Percentiles rank a stretch among this genome's conserved stretches.
These are phyloP conservation scores for Beroe forskalii DNA, from an alignment of 37 sponge, comb jelly and placozoan species.

Conservation along the genomic window DNA sequence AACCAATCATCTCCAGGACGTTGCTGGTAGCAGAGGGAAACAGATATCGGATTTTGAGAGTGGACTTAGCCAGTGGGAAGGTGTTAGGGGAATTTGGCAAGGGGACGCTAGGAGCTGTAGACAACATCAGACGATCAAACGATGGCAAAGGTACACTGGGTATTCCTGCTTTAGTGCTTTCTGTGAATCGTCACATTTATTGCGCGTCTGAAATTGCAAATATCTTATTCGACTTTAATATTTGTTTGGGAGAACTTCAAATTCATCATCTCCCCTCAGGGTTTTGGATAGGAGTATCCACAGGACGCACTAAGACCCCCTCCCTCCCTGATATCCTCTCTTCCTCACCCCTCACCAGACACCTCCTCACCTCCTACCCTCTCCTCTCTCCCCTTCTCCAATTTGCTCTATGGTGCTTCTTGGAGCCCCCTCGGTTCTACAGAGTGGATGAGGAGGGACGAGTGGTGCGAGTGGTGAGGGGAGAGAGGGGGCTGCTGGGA, in stretches of 20 bases:
- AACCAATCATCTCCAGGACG: conserved; percentile 3
- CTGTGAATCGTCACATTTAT: no score
- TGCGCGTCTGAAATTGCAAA: no score
- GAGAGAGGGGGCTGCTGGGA: neutral
- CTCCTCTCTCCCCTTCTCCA: neutral
- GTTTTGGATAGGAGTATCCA: conserved; percentile 34
- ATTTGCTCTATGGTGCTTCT: neutral
- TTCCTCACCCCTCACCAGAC: neutral
- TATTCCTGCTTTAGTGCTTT: no score
- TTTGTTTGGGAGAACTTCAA: no score
- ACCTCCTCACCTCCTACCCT: neutral
- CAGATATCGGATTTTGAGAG: neutral
- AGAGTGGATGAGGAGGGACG: conserved; percentile 4
- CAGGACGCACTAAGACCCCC: conserved; percentile 5
- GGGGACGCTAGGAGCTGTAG: conserved; percentile 32
- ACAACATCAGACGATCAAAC: conserved; percentile 22
- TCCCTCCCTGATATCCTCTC: conserved; percentile 12
- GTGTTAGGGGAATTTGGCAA: neutral
- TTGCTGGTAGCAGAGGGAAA: conserved; percentile 54
- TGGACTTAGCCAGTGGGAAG: neutral
- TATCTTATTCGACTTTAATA: no score
- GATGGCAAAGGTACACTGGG: neutral
- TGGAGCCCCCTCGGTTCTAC: conserved; percentile 14
- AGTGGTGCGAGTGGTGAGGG: neutral
- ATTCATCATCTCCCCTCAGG: neutral